Evolutionary conservation across 2,113 vertebrate genomes (phyloP), one percentile per base, ranked within the genome.

Genomic region (Gallinago paraguaiae): DNA sequence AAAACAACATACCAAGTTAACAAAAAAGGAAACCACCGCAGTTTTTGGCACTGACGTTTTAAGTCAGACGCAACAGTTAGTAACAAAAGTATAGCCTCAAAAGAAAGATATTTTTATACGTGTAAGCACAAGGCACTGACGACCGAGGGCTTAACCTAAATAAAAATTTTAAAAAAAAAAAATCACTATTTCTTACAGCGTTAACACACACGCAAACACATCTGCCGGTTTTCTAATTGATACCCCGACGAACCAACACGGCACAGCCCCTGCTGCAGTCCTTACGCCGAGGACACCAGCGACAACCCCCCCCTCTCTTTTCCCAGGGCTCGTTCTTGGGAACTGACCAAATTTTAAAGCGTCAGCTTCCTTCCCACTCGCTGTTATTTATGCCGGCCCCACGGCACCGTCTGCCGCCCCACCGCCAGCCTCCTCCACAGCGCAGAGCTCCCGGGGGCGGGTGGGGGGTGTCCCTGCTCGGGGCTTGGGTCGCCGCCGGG

Each of bases 141-240:
- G 7, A 57, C 0, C 6, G 37, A 74, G 4, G 11, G 24, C 33
- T 63, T 10, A 4, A 12, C 0, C 2, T 17, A 70, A 75, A n/a
- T 15, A 30, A 63, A 23, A n/a, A 13, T 2, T 43, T 16, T 16
- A 43, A 43, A 43, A 43, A 43, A 43, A 14, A 43, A 14, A 48
- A 82, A 92, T 69, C 57, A 4, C 67, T 69, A 35, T 92, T 94
- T 94, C 69, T 89, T 90, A 93, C 69, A 92, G 97, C 91, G 56
- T 91, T 95, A 96, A 18, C 95, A 78, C 78, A 84, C 60, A 95
- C 1, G 39, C 67, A 86, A 92, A 96, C 69, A 67, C 95, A 96
- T 92, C 96, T 93, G 87, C 80, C 92, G 64, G 88, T 67, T 96
- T 94, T 81, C 82, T 46, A 95, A 80, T 0, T 50, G 95, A 81